Base-by-base conservation (phyloP, 1,140 invertebrate species). In the Coenobita brevimanus region DNA sequence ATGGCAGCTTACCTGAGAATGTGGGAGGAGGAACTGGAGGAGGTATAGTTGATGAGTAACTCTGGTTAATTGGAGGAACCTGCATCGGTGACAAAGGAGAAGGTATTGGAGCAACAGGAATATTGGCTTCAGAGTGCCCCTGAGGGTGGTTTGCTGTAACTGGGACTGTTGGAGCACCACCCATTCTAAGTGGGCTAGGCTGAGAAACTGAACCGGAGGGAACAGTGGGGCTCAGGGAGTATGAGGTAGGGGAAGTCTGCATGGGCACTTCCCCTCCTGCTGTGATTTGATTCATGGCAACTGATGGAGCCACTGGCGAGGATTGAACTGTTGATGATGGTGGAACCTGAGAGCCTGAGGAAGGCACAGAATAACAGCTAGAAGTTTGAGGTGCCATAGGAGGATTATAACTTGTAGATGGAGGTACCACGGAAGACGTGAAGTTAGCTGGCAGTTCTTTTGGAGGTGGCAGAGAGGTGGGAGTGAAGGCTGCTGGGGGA, bases 361-460 rank as follows among this genome's bases (percentile, higher is more conserved):
- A 33, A 17, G 67, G 36, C 30, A 27, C 21, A 33, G 27, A 33
- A 33, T 17, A 36, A 2, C 30, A 27, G 2, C 27, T 27, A 13
- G 36, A 15, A 15, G 67, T 24, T n/a, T 17, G 24, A 17, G 67
- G 67, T 30, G 27, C 33, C 33, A 60, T 62, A 15, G 78, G 24
- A 24, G 54, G 17, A 30, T 43, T 13, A 17, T n/a, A 60, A 41
- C 8, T 41, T 13, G 17, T 43, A 62, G 78, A 10, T n/a, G n/a
- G 43, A 24, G 60, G 21, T 62, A 69, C 24, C 36, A 57, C 46
- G 6, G 82, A 67, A 60, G 75, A 46, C n/a, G 88, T 85, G 67
- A 89, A 85, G 60, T 76, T 89, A 33, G 88, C 64, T 27, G 88
- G 88, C 17, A 89, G 54, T 73, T 89, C 88, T 41, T 46, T 62